Evolutionary conservation across 2,888 invertebrate species (phyloP), one percentile per base, ranked within the genome.

Genomic region (Leptinotarsa rubiginosa): DNA sequence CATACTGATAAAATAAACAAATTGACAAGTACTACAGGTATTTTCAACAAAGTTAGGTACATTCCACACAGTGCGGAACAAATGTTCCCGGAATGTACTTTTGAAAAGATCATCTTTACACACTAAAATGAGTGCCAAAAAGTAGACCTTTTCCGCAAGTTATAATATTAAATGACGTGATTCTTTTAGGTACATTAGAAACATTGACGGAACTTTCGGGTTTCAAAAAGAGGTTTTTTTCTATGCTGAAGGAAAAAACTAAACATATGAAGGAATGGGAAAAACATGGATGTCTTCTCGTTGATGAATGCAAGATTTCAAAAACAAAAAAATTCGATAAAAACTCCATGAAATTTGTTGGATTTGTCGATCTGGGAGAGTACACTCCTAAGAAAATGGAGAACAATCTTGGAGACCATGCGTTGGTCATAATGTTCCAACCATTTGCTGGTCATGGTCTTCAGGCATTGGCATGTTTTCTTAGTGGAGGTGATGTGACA

Each of bases 351-450:
- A 52, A 72, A 22, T 50, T 76, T 22, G 67, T 70, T 68, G 76
- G 74, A 47, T 76, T 76, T 59, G 59, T 69, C 22, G 62, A 76
- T 75, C 72, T 75, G 65, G 72, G 74, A 47, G n/a, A n/a, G n/a
- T n/a, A n/a, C n/a, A n/a, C n/a, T n/a, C n/a, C n/a, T n/a, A n/a
- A n/a, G n/a, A n/a, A n/a, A 47, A 67, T 64, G 52, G 62, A 65
- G 67, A 67, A 75, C 68, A 25, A 65, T 56, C 18, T 47, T 25
- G 76, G 72, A 22, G 77, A 77, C 54, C 75, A 77, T 69, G 77
- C 73, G 1, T 68, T 77, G 31, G 77, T 75, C 12, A 68, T 77
- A 47, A 70, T 75, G 73, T 77, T 77, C 68, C 75, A 77, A 68
- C 75, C 77, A 64, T 77, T 77, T 65, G 50, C 70, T 20, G 77